These are phyloP conservation scores for Lasioglossum villosulum DNA, from an alignment of 2,888 invertebrate genomes.

Conservation along the genomic window DNA sequence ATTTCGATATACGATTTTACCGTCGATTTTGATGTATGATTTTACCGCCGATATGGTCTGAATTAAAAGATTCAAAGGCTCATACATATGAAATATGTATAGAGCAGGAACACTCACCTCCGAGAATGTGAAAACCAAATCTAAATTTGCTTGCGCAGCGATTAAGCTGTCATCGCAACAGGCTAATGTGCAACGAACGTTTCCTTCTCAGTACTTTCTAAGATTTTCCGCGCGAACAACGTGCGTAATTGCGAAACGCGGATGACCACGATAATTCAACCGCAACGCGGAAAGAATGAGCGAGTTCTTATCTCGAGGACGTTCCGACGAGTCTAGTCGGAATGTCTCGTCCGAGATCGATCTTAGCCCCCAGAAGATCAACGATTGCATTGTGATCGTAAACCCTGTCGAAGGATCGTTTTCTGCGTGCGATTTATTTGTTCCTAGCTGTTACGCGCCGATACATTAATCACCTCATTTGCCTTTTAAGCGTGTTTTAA, in stretches of 20 bases:
- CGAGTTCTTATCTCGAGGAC: neutral
- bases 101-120: no score
- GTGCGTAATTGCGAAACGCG: neutral
- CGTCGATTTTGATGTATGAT: no score
- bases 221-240: neutral
- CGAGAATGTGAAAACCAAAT: no score
- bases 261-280: neutral
- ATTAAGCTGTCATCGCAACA: no score
- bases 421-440: conserved; percentile 42
- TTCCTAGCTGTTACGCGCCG: conserved; percentile 18
- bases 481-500: conserved; percentile 51
- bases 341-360: conserved; percentile 14
- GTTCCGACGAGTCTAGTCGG: neutral
- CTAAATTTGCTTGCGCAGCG: no score
- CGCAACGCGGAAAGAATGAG: no score
- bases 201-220: neutral
- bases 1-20: no score
- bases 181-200: neutral
- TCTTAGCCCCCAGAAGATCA: conserved; percentile 2
- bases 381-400: neutral
- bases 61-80: no score
- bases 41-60: no score
- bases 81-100: no score
- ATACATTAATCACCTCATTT: conserved; percentile 55
- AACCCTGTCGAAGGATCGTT: neutral